Percentiles rank a stretch among this genome's conserved stretches.
Conservation (phyloP, 2,888 invertebrate species). For the Didymodactylos carnosus region DNA sequence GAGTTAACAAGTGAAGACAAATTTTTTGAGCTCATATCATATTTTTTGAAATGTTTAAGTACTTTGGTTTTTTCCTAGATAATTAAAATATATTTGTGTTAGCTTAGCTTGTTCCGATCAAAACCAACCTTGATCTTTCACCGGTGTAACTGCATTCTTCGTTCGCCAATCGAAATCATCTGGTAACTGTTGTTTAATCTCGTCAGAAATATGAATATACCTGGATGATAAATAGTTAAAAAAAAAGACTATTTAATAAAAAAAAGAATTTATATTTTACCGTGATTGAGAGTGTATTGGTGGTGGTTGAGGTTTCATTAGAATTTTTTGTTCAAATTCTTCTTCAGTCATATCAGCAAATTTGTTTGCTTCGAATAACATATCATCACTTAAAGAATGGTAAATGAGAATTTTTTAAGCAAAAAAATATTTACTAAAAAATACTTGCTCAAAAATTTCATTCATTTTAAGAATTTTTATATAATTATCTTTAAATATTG, state of each 20-base stretch:
- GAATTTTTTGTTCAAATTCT: constrained; percentile 21
- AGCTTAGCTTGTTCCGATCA: background rate
- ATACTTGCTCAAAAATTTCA: constrained; percentile 2
- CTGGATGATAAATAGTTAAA: constrained; percentile 16
- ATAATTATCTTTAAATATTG: background rate
- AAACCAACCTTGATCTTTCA: constrained; percentile 24
- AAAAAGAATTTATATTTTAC: background rate
- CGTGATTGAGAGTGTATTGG: constrained; percentile 1
- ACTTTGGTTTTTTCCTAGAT: background rate
- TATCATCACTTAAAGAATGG: constrained; percentile 2
- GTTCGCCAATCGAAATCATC: constrained; percentile 24
- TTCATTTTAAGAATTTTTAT: constrained; percentile 5
- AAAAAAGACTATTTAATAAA: background rate
- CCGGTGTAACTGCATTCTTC: constrained; percentile 22
- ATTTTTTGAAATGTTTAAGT: too few relatives aligned
- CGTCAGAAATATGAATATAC: constrained; percentile 2
- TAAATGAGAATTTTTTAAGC: background rate
- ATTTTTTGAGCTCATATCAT: too few relatives aligned
- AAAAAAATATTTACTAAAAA: background rate
- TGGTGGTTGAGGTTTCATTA: constrained; percentile 19
- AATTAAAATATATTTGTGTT: background rate
- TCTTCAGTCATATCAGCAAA: constrained; percentile 23
- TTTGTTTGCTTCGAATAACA: constrained; percentile 21
- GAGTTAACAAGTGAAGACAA: too few relatives aligned
- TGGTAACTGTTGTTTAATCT: too few relatives aligned